Evolutionary conservation across 2,113 vertebrate genomes (phyloP), one percentile per base, ranked within the genome.

Genomic region (Petaurus breviceps): DNA sequence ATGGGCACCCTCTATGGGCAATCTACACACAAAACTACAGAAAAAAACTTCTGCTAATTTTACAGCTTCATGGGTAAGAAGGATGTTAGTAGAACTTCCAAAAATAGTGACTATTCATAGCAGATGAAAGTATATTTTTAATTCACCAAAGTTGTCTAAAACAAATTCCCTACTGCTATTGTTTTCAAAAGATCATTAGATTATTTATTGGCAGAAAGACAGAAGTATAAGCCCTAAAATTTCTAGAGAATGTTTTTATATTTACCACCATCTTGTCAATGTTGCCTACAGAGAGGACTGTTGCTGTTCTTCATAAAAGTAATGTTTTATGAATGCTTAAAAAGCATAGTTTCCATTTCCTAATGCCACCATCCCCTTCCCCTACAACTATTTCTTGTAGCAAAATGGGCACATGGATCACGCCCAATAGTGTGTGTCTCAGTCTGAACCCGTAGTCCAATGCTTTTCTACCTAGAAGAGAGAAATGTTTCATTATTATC

Each of bases 231-330:
- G 49, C 46, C 93, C 46, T 46, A 93, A 16, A n/a, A 43, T 89
- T 31, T 92, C 90, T 96, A 93, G 49, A 93, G 5, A 94, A 68
- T 11, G 28, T 52, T 92, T 91, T 55, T 55, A 47, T 53, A 51
- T 22, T 84, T 2, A 23, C 47, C 26, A 61, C 57, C 93, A 93
- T 47, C 43, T 90, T 93, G 31, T 51, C 43, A 93, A 24, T 51
- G 50, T 96, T 93, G n/a, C 57, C 51, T 43, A 91, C 31, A 84
- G 14, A 95, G 3, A 93, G 57, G 47, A 37, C 43, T 84, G 6
- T 84, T 61, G 28, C 31, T 84, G 16, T 43, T 84, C 19, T 84
- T 84, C 19, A 84, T 43, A 43, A 43, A 84, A 84, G n/a, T 22
- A 23, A 84, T 84, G 19, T 91, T 94, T 91, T 51, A 53, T 6